Evolutionary conservation across 2,113 vertebrate species (phyloP).

Genomic region (Syngnathoides biaculeatus): DNA sequence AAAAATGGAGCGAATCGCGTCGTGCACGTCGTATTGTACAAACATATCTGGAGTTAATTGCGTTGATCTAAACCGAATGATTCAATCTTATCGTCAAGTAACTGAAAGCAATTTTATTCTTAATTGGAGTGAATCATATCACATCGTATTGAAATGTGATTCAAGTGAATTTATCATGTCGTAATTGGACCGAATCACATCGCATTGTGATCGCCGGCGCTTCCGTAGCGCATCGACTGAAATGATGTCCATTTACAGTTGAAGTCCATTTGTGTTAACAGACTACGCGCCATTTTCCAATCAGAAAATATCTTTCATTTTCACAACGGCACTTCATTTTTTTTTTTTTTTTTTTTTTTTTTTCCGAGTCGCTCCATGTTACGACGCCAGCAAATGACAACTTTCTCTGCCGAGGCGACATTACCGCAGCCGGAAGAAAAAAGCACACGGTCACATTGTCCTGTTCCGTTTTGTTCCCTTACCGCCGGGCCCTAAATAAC

Average conservation of each 20-base stretch:
- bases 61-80: too few species aligned
- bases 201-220: neutral
- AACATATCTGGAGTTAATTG: too few species aligned
- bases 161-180: too few species aligned
- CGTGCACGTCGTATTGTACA: too few species aligned
- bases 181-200: too few species aligned
- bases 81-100: too few species aligned
- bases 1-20: too few species aligned
- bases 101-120: too few species aligned
- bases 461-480: slow-evolving; percentile 3
- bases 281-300: neutral
- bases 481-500: slow-evolving; percentile 21
- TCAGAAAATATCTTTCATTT: slow-evolving; percentile 7
- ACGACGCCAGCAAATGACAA: slow-evolving; percentile 18
- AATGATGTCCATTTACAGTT: neutral
- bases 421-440: slow-evolving; percentile 2
- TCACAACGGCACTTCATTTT: neutral
- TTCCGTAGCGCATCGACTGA: neutral
- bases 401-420: slow-evolving; percentile 40
- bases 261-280: neutral
- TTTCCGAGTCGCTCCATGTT: slow-evolving; percentile 8
- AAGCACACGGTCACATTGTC: slow-evolving; percentile 16
- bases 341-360: too few species aligned
- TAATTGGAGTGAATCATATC: too few species aligned
- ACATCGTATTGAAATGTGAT: too few species aligned